phyloP scores from a whole-genome alignment of 2,888 invertebrate genomes.

The Machimus rusticus region DNA sequence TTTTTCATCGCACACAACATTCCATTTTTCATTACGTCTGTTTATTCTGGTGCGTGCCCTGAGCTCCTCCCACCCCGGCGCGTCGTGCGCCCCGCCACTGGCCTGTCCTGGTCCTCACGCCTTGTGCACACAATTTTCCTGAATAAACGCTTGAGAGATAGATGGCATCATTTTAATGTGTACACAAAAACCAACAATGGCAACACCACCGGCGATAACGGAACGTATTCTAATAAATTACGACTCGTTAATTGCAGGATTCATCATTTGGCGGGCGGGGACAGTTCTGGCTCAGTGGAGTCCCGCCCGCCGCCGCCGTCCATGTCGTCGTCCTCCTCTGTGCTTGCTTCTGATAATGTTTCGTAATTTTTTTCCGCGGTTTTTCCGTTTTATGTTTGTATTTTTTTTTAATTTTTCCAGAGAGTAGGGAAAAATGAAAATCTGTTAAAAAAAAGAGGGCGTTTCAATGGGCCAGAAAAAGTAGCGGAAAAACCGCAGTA shows the following conservation, averaged over 20 bases:
- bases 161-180: slow-evolving; percentile 35
- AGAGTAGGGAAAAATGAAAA: neutral
- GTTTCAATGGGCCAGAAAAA: neutral
- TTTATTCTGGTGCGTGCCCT: slow-evolving; percentile 2
- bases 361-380: neutral
- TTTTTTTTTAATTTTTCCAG: neutral
- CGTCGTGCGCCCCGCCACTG: neutral
- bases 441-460: neutral
- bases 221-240: slow-evolving; percentile 38
- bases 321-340: neutral
- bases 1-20: slow-evolving; percentile 9
- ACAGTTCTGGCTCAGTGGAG: neutral
- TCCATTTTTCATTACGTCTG: slow-evolving; percentile 32
- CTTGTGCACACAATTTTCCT: slow-evolving; percentile 34
- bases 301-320: neutral
- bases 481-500: neutral
- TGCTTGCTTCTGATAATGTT: neutral
- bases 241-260: slow-evolving; percentile 27
- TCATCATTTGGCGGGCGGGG: slow-evolving; percentile 23
- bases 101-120: neutral
- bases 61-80: neutral
- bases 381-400: neutral
- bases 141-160: slow-evolving; percentile 33
- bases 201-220: slow-evolving; percentile 9
- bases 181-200: slow-evolving; percentile 35